phyloP scores from a whole-genome alignment of 2,113 vertebrate genomes.

The Heterocephalus glaber region DNA sequence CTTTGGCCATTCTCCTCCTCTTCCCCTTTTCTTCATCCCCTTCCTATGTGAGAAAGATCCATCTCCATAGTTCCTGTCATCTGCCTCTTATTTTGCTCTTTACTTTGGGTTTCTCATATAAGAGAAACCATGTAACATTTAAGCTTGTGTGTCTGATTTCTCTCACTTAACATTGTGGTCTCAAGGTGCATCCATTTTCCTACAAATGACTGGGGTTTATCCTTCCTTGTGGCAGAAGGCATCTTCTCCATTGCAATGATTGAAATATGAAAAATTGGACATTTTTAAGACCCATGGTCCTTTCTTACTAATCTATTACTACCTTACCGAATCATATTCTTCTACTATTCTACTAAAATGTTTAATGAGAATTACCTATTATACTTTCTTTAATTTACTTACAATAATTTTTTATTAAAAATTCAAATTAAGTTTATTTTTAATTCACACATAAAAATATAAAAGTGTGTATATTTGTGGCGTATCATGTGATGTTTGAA shows the following conservation, averaged over 20 bases:
- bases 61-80: background rate
- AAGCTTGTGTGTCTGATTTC: background rate
- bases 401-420: background rate
- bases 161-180: background rate
- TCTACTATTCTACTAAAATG: background rate
- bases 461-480: too few species aligned
- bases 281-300: background rate
- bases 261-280: rapidly evolving
- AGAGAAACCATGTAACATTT: background rate
- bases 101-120: background rate
- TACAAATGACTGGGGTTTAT: background rate
- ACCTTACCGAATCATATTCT: rapidly evolving
- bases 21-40: background rate
- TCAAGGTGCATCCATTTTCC: background rate
- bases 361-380: background rate
- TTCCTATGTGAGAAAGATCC: background rate
- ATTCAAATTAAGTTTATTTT: background rate
- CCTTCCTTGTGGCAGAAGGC: background rate
- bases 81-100: background rate
- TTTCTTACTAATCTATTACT: background rate
- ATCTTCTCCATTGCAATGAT: background rate
- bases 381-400: background rate
- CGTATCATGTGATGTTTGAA: background rate
- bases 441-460: background rate
- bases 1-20: rapidly evolving